Conservation (phyloP, 2,113 vertebrate genomes). For the Microcebus jonahi region DNA sequence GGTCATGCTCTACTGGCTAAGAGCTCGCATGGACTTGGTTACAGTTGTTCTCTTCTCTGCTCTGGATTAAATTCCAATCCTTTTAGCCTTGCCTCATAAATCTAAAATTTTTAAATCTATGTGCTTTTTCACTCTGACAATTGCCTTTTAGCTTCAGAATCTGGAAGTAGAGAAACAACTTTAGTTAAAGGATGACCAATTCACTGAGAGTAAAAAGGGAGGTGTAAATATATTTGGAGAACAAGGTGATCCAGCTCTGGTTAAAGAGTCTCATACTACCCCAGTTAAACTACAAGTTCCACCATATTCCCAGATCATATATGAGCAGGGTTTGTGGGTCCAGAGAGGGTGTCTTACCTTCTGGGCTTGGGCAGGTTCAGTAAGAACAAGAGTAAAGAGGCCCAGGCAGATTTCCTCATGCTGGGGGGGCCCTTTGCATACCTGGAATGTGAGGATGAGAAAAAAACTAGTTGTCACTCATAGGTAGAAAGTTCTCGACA, state of each 20-base stretch:
- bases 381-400: conserved; percentile 93
- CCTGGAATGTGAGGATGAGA: conserved; percentile 82
- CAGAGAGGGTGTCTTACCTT: conserved; percentile 87
- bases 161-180: background rate
- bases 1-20: background rate
- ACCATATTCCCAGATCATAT: background rate
- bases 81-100: background rate
- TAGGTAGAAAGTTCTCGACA: background rate
- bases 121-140: background rate
- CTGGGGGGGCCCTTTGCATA: conserved; percentile 95
- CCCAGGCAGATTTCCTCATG: conserved; percentile 97
- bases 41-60: background rate
- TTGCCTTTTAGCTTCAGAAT: background rate
- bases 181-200: background rate
- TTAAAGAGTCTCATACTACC: background rate
- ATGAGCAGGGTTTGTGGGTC: background rate
- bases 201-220: background rate
- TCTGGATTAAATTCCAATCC: background rate
- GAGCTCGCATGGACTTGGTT: background rate
- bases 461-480: background rate
- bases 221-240: background rate
- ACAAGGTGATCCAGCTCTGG: background rate
- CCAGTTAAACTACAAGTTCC: background rate
- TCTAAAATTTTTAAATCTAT: background rate
- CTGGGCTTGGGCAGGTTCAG: conserved; percentile 92